These are phyloP conservation scores for Rallus limicola DNA, from an alignment of 2,113 vertebrate species.

Conservation along the genomic window DNA sequence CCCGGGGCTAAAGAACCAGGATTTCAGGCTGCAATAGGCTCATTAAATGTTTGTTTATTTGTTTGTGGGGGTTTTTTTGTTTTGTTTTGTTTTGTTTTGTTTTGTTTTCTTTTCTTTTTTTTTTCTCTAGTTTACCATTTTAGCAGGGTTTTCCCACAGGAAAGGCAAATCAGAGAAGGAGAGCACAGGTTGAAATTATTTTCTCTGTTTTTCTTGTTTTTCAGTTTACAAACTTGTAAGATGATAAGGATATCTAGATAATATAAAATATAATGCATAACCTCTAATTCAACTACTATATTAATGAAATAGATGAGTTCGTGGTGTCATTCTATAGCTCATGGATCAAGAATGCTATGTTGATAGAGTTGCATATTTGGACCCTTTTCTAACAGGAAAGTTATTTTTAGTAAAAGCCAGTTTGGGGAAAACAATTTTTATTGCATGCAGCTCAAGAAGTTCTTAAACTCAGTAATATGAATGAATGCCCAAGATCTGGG, in stretches of 20 bases:
- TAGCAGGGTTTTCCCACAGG: not conserved
- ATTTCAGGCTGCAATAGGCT: not conserved
- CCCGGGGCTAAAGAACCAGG: not conserved
- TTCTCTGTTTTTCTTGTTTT: not conserved
- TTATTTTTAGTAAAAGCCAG: not conserved
- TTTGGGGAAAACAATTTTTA: not conserved
- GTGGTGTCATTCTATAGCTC: not conserved
- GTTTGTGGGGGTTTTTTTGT: no score
- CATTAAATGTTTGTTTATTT: no score
- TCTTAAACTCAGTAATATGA: not conserved
- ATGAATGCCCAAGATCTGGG: slow-evolving; percentile 9
- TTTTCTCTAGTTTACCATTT: not conserved
- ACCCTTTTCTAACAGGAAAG: not conserved
- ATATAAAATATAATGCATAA: not conserved
- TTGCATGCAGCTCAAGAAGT: not conserved
- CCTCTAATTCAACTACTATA: not conserved
- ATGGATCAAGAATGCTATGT: not conserved
- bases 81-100: no score
- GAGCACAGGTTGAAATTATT: not conserved
- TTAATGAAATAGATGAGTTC: not conserved
- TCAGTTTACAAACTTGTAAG: not conserved
- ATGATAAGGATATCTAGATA: not conserved
- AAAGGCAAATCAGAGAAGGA: not conserved
- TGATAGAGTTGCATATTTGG: not conserved
- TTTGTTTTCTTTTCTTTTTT: not conserved